A percentile compares a stretch with the other conserved stretches of the same genome.
These are phyloP conservation scores for Drosophila parvula DNA, from an alignment of 1,140 invertebrate species.

Conservation along the genomic window DNA sequence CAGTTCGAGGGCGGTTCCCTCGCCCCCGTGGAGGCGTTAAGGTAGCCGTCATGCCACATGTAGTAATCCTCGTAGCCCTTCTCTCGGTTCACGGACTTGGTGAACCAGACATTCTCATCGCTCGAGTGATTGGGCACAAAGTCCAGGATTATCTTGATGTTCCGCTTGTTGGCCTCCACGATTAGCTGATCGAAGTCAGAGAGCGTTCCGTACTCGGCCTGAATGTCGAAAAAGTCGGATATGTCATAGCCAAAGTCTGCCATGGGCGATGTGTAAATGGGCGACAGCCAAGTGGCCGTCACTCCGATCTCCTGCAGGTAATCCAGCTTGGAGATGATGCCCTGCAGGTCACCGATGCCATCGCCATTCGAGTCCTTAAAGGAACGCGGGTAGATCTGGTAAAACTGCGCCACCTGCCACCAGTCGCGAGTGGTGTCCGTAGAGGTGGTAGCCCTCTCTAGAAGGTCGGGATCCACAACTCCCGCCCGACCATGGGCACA, in stretches of 20 bases:
- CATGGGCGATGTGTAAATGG: slow-evolving; percentile 89
- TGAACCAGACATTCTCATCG: slow-evolving; percentile 89
- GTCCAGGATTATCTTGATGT: slow-evolving; percentile 79
- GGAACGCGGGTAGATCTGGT: slow-evolving; percentile 89
- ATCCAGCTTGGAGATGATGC: slow-evolving; percentile 85
- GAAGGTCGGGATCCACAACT: slow-evolving; percentile 33
- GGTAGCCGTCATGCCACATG: slow-evolving; percentile 87
- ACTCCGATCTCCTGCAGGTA: slow-evolving; percentile 86
- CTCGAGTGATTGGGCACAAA: slow-evolving; percentile 90
- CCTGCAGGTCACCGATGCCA: slow-evolving; percentile 87
- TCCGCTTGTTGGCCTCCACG: slow-evolving; percentile 85
- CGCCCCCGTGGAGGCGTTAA: slow-evolving; percentile 48
- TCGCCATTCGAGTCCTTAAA: slow-evolving; percentile 89
- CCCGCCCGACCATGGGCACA: slow-evolving; percentile 23
- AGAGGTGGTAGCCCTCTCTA: slow-evolving; percentile 18
- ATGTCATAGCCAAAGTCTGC: slow-evolving; percentile 89
- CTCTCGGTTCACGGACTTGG: slow-evolving; percentile 86
- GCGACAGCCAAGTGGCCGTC: slow-evolving; percentile 88
- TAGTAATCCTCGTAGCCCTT: slow-evolving; percentile 89
- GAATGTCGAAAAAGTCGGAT: slow-evolving; percentile 88
- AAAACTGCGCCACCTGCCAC: slow-evolving; percentile 88
- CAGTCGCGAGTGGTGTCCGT: slow-evolving; percentile 84
- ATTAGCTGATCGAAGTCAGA: slow-evolving; percentile 89
- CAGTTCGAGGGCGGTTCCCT: slow-evolving; percentile 88
- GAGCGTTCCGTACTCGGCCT: slow-evolving; percentile 89